phyloP scores from a whole-genome alignment of 1,140 invertebrate species.

The Wasmannia auropunctata region DNA sequence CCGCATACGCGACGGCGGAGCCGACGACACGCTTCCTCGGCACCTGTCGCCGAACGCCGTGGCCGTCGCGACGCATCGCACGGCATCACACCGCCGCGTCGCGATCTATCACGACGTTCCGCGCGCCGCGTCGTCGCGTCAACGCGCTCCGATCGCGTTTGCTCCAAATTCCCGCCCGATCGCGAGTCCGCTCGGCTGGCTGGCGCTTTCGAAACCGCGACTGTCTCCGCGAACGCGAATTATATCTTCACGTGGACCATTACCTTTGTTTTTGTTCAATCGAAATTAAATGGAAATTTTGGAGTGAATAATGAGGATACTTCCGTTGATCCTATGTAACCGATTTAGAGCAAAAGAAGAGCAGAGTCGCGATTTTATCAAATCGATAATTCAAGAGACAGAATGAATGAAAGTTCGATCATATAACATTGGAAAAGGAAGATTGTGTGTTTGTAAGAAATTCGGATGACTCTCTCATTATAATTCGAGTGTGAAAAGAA shows the following conservation, averaged over 20 bases:
- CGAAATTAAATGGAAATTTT: background rate
- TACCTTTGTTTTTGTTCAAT: background rate
- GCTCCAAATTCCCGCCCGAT: slow-evolving; percentile 24
- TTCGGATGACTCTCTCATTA: background rate
- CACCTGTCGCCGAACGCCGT: slow-evolving; percentile 41
- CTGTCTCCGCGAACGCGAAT: slow-evolving; percentile 21
- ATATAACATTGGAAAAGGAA: slow-evolving; percentile 1
- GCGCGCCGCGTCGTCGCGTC: slow-evolving; percentile 8
- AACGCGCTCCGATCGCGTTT: slow-evolving; percentile 41
- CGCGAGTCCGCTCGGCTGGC: slow-evolving; percentile 8
- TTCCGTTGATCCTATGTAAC: background rate
- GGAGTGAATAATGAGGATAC: background rate
- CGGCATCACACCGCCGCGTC: background rate
- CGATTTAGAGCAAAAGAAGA: background rate
- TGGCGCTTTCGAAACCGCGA: background rate
- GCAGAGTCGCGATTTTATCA: background rate
- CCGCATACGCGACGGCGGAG: background rate
- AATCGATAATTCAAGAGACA: background rate
- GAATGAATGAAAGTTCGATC: background rate
- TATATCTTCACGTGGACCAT: background rate
- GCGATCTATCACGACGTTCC: background rate
- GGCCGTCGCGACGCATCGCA: background rate
- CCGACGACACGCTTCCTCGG: slow-evolving; percentile 19
- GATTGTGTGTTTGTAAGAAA: background rate
- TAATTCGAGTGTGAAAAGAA: background rate